Base-by-base conservation (phyloP, 2,113 vertebrate genomes). In the Cephalopterus ornatus region DNA sequence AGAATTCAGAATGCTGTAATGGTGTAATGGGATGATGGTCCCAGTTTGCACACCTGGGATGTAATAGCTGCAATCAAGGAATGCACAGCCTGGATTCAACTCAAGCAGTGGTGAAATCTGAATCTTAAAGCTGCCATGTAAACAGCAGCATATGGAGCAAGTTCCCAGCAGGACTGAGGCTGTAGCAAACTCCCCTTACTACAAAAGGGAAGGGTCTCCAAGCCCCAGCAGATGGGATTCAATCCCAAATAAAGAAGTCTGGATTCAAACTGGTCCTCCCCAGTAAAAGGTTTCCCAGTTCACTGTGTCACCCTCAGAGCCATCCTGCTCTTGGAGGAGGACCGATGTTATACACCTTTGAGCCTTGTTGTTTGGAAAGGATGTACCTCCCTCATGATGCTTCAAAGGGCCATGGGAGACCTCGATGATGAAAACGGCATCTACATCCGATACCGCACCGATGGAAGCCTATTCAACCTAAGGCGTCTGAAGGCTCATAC, bases 111-210 rank as follows among this genome's bases (percentile, higher is more conserved):
- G 11, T 11, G 49, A 86, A 56, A 55, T 30, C 24, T 19, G 39
- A 77, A 80, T 68, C 30, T 37, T 47, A 47, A 80, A 89, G 35
- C 41, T 70, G 49, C 35, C 27, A 11, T 19, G n/a, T 61, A 42
- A 80, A 42, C 8, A 65, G 24, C 50, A 88, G 37, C 44, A 52
- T 0, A 0, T 3, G 7, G 20, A 86, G 24, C 0, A 9, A 46
- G 32, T 27, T 71, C n/a, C 23, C 46, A 61, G 47, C 26, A 65
- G 33, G 35, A 49, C 39, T 28, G 21, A 14, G 27, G 28, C 39
- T 92, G 56, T 28, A 49, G 30, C 18, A 63, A 73, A 73, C 12
- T 63, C 47, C 15, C 12, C 14, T 75, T 75, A 27, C 12, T 24
- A 21, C 32, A 53, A 80, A 59, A 9, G 5, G 27, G 37, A 67